Evolutionary conservation across 2,888 invertebrate species (phyloP), one percentile per base, ranked within the genome.

Genomic region (Caenorhabditis imperialis): DNA sequence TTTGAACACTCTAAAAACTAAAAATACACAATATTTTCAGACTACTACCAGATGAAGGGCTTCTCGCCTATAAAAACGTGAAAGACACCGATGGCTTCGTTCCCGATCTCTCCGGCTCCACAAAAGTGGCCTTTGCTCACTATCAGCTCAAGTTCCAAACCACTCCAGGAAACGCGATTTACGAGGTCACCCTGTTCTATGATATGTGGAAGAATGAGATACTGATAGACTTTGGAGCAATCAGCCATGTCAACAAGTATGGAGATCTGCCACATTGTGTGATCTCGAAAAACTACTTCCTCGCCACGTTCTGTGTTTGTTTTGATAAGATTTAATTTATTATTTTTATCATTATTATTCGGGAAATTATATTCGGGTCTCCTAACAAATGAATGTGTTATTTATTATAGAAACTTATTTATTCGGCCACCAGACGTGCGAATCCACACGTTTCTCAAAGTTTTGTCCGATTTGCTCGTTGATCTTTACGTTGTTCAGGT

Each of bases 81-180:
- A 91, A 91, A 7, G 96, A 96, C 88, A 88, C 89, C 0, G 95
- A 96, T 88, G 96, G 96, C 0, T 94, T 94, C 82, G 90, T 93
- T 0, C 93, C 94, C 0, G 93, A 93, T 88, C 91, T 96, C 81
- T 91, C 91, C 0, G 92, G 92, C 27, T 89, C 91, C 73, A 91
- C 92, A 1, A 87, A 89, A 18, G 84, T 92, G 0, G 90, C 90
- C 0, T 90, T 90, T 25, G 92, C 92, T 58, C 90, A 92, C 69
- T 94, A 93, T 89, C 95, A 95, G 88, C 88, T 95, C 14, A 94
- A 94, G 90, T 91, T 94, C 14, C 65, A 81, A n/a, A 92, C 93
- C 0, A 88, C 90, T 1, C 96, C 96, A 0, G 94, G 93, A 0
- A 89, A 90, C 14, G 94, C 93, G 0, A 89, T 93, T 0, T 96